Conservation (phyloP, 1,140 invertebrate genomes). For the Hesperophylax magnus region DNA sequence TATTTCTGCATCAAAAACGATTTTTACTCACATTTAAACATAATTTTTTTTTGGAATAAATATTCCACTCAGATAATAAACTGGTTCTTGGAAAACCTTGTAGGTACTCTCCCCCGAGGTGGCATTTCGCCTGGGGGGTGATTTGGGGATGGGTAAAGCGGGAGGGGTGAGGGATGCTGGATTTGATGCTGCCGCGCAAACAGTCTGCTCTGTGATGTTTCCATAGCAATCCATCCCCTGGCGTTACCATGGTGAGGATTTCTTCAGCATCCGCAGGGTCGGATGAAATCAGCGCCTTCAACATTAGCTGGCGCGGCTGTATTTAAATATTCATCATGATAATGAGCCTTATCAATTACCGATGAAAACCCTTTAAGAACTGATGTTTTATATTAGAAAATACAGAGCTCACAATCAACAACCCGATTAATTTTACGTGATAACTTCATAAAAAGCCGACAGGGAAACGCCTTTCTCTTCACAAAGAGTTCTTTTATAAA, state of each 20-base stretch:
- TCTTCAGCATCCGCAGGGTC: slow-evolving; percentile 50
- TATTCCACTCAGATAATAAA: slow-evolving; percentile 29
- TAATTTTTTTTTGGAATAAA: slow-evolving; percentile 29
- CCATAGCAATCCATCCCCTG: slow-evolving; percentile 56
- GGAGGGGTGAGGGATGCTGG: not conserved
- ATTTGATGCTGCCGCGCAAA: slow-evolving; percentile 55
- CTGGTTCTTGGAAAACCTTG: slow-evolving; percentile 23
- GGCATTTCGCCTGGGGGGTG: not conserved
- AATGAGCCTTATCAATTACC: slow-evolving; percentile 20
- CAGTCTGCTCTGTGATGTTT: slow-evolving; percentile 49
- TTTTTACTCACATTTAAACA: not conserved
- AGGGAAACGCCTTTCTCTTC: no score
- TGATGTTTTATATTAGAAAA: no score
- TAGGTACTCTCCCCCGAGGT: not conserved
- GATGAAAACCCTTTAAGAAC: not conserved
- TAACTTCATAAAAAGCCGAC: no score
- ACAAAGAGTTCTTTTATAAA: no score
- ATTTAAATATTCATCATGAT: slow-evolving; percentile 31
- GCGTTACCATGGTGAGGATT: slow-evolving; percentile 55
- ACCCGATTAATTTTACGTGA: no score
- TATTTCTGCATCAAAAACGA: no score
- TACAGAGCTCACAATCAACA: no score
- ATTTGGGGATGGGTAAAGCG: not conserved
- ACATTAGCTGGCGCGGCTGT: slow-evolving; percentile 22
- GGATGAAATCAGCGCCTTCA: slow-evolving; percentile 45